Conservation (phyloP, 2,113 vertebrate species). For the Sinocyclocheilus rhinocerous region DNA sequence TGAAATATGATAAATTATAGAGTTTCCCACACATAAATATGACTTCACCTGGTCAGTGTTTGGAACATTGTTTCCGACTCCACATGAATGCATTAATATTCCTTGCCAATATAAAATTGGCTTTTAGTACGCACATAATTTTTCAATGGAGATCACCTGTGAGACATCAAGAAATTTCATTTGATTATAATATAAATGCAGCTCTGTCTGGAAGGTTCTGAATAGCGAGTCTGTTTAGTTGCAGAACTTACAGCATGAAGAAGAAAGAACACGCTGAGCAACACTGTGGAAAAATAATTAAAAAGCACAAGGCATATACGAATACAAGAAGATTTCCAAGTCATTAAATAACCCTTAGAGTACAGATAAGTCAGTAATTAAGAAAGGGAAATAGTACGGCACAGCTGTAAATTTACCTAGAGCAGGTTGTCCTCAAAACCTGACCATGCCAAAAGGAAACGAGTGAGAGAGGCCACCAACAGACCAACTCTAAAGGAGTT, state of each 20-base stretch:
- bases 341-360: constrained; percentile 15
- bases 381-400: neutral
- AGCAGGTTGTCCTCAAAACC: neutral
- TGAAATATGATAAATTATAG: neutral
- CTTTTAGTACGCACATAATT: neutral
- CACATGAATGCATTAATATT: neutral
- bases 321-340: neutral
- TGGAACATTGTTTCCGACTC: neutral
- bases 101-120: neutral
- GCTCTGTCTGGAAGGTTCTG: neutral
- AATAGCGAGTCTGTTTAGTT: neutral
- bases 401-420: neutral
- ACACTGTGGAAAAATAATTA: neutral
- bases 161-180: neutral
- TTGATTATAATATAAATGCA: neutral
- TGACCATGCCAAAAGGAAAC: neutral
- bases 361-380: neutral
- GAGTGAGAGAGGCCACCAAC: neutral
- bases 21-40: neutral
- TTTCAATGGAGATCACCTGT: neutral
- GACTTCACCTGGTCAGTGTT: neutral
- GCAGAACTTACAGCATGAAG: neutral
- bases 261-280: neutral
- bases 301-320: neutral
- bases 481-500: neutral